Percentiles rank a stretch among this genome's conserved stretches.
Conservation (phyloP, 37 sponge, comb jelly and placozoan species). For the Aphrocallistes beatrix region DNA sequence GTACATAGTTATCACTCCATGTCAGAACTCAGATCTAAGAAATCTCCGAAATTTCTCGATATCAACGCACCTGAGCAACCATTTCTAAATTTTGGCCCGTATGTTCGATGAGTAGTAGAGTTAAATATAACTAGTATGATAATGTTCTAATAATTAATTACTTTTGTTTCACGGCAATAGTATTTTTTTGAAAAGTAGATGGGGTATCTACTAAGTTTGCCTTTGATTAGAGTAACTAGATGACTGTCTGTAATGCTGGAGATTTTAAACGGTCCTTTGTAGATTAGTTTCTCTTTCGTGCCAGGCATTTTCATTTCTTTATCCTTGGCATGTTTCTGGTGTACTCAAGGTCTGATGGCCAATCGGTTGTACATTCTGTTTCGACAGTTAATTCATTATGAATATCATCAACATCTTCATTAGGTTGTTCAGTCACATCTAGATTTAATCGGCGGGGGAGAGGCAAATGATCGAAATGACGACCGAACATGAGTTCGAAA, state of each 20-base stretch:
- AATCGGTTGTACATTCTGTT: not conserved
- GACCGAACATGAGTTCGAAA: conserved; percentile 7
- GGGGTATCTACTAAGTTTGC: not conserved
- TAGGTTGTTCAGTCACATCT: not conserved
- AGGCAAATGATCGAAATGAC: not conserved
- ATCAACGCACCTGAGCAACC: too few species aligned
- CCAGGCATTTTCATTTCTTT: conserved; percentile 4
- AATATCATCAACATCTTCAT: not conserved
- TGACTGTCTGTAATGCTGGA: not conserved
- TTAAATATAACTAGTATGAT: too few species aligned
- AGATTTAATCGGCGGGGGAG: not conserved
- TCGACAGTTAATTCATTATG: not conserved
- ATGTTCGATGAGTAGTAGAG: too few species aligned
- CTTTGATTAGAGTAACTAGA: not conserved
- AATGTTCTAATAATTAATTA: not conserved
- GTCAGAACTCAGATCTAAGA: too few species aligned
- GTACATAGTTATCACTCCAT: too few species aligned
- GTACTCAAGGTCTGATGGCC: not conserved
- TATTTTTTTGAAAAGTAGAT: conserved; percentile 6
- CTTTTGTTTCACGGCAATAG: not conserved
- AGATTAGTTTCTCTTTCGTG: not conserved
- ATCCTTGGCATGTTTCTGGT: not conserved
- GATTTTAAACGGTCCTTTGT: not conserved
- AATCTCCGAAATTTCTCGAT: too few species aligned
- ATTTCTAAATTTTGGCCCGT: too few species aligned